Percentiles rank a stretch among this genome's conserved stretches.
Evolutionary conservation across 2,113 vertebrate species (phyloP).

Genomic region (Prionailurus bengalensis): DNA sequence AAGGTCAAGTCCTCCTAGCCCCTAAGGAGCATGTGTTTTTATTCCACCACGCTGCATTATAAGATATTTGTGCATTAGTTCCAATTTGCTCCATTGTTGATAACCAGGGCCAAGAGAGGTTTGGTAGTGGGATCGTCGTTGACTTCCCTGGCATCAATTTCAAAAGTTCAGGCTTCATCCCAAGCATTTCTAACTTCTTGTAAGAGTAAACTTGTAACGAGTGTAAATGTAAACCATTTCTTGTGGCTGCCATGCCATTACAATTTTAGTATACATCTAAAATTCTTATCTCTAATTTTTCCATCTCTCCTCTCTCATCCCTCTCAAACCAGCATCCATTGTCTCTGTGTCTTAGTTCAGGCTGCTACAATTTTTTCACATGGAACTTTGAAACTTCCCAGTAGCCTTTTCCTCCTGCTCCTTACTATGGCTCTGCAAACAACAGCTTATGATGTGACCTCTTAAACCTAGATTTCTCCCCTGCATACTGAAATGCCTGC

Average conservation of each 20-base stretch:
- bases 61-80: neutral
- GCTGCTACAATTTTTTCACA: neutral
- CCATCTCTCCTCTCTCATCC: neutral
- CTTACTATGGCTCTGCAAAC: neutral
- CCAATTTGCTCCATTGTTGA: neutral
- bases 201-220: neutral
- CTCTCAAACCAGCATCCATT: neutral
- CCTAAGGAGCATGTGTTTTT: neutral
- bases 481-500: neutral
- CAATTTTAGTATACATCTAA: slow-evolving; percentile 55
- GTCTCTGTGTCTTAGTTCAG: neutral
- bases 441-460: neutral
- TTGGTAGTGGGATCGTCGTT: neutral
- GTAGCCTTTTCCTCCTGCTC: neutral
- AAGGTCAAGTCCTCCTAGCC: neutral
- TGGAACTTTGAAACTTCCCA: neutral
- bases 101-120: neutral
- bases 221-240: neutral
- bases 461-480: neutral
- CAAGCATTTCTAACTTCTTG: neutral
- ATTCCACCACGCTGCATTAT: neutral
- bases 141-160: neutral
- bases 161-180: neutral
- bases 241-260: slow-evolving; percentile 1
- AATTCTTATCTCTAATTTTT: slow-evolving; percentile 34